phyloP scores from a whole-genome alignment of 2,888 invertebrate genomes.

The Muschampia plurimacula region DNA sequence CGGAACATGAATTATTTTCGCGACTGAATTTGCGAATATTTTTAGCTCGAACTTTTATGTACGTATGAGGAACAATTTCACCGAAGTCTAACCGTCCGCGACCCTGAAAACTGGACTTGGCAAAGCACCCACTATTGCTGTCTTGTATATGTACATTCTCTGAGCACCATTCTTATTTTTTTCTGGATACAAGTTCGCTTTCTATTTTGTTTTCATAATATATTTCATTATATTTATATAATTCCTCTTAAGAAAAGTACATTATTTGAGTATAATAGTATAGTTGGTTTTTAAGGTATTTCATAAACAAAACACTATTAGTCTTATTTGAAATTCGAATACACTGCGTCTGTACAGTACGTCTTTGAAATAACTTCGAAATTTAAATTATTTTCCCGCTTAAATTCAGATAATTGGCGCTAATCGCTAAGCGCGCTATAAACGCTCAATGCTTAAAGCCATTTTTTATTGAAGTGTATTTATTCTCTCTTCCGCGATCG shows the following conservation, averaged over 20 bases:
- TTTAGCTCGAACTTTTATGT: slow-evolving; percentile 68
- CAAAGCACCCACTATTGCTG: slow-evolving; percentile 73
- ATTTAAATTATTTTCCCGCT: slow-evolving; percentile 21
- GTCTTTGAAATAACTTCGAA: slow-evolving; percentile 1
- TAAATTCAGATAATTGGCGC: background rate
- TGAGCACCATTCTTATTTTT: slow-evolving; percentile 51
- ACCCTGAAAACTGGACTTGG: slow-evolving; percentile 82
- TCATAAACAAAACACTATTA: background rate
- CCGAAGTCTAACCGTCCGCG: slow-evolving; percentile 67
- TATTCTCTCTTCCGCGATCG: background rate
- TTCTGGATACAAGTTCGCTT: slow-evolving; percentile 9
- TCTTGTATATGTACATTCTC: slow-evolving; percentile 65
- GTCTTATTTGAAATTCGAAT: background rate
- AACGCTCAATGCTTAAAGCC: background rate
- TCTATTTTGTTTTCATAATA: slow-evolving; percentile 7
- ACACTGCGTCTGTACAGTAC: background rate
- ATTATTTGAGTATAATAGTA: too few species aligned
- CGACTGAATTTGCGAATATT: slow-evolving; percentile 65
- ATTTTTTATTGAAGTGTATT: background rate
- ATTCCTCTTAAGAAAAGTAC: too few species aligned
- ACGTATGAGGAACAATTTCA: slow-evolving; percentile 79
- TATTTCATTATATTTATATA: too few species aligned
- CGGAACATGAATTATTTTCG: slow-evolving; percentile 39
- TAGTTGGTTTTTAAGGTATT: too few species aligned
- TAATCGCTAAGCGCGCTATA: background rate